A percentile compares a stretch with the other conserved stretches of the same genome.
Evolutionary conservation across 2,888 invertebrate genomes (phyloP).

Genomic region (Mythimna impura): DNA sequence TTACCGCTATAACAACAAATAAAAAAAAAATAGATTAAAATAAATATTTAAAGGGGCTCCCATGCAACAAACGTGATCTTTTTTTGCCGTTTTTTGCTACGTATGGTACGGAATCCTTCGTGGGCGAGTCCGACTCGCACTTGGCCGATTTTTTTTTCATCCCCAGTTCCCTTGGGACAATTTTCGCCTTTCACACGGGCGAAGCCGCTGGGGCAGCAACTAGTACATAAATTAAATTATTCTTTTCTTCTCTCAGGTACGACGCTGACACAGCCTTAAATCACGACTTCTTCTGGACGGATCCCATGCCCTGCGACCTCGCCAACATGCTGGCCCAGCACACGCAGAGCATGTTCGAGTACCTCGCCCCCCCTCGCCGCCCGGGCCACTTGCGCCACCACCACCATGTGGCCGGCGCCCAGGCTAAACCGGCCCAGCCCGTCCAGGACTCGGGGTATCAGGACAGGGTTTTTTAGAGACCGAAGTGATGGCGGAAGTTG

Average conservation of each 20-base stretch:
- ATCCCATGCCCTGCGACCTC: slow-evolving; percentile 98
- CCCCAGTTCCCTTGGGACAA: too few relatives aligned
- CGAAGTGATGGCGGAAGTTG: slow-evolving; percentile 20
- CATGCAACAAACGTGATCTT: too few relatives aligned
- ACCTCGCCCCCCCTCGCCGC: slow-evolving; percentile 93
- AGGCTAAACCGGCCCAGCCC: slow-evolving; percentile 85
- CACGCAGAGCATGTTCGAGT: slow-evolving; percentile 98
- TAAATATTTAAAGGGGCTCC: too few relatives aligned
- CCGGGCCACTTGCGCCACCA: slow-evolving; percentile 93
- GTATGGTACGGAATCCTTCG: too few relatives aligned
- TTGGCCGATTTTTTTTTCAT: too few relatives aligned
- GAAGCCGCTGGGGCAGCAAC: too few relatives aligned
- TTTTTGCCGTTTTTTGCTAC: too few relatives aligned
- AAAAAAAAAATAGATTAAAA: too few relatives aligned
- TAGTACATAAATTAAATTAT: too few relatives aligned
- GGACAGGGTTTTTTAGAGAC: slow-evolving; percentile 94
- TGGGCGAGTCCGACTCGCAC: too few relatives aligned
- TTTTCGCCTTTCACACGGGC: too few relatives aligned
- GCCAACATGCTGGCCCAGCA: slow-evolving; percentile 97
- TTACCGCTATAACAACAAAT: too few relatives aligned
- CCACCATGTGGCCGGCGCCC: slow-evolving; percentile 90
- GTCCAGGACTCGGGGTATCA: slow-evolving; percentile 96
- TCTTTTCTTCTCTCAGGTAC: slow-evolving; percentile 75
- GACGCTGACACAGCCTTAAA: slow-evolving; percentile 98
- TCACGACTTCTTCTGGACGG: slow-evolving; percentile 99